Conservation (phyloP, 2,797 vertebrate genomes). For the Alfaro cultratus region DNA sequence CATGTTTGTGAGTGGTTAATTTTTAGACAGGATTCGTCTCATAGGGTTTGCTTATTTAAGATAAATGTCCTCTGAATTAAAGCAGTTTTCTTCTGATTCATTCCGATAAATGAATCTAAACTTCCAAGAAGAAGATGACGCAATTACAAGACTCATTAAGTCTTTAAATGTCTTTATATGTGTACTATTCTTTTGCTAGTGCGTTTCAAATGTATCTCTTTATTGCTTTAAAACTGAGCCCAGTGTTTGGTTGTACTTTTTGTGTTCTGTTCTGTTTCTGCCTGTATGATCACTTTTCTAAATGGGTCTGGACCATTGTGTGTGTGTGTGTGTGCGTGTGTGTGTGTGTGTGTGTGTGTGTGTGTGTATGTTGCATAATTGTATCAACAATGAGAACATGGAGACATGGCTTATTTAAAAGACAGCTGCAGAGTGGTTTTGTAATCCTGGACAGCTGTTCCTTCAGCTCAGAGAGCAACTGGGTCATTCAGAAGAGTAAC, state of each 20-base stretch:
- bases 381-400: slow-evolving; percentile 13
- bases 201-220: background rate
- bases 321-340: background rate
- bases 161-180: background rate
- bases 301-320: background rate
- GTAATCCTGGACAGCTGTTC: slow-evolving; percentile 46
- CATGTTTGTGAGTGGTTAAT: background rate
- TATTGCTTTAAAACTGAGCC: background rate
- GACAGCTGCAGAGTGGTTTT: slow-evolving; percentile 50
- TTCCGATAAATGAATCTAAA: background rate
- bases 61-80: background rate
- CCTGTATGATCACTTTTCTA: background rate
- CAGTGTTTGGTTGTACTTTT: background rate
- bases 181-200: background rate
- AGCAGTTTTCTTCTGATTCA: background rate
- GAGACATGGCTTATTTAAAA: slow-evolving; percentile 27
- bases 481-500: background rate
- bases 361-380: slow-evolving; percentile 1
- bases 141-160: background rate
- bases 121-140: background rate
- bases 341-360: background rate
- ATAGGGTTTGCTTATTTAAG: background rate
- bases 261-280: background rate
- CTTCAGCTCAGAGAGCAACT: slow-evolving; percentile 11
- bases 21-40: background rate